A percentile compares a stretch with the other conserved stretches of the same genome.
Conservation (phyloP, 35 echinoderm and acorn worm genomes). For the Patiria miniata region DNA sequence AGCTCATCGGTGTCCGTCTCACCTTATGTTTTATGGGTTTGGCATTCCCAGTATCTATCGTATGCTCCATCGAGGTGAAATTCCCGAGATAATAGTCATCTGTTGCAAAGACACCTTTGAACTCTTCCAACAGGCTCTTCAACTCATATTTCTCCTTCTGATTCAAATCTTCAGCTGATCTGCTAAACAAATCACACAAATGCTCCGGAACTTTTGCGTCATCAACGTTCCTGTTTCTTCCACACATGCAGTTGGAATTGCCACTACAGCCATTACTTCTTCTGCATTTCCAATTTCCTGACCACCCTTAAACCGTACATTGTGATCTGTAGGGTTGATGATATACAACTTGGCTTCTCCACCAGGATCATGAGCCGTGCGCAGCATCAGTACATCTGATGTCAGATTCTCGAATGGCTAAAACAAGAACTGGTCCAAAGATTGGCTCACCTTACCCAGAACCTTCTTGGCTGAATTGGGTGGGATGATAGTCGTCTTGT, state of each 20-base stretch:
- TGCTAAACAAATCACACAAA: conserved; percentile 24
- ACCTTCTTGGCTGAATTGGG: conserved; percentile 26
- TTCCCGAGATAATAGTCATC: conserved; percentile 54
- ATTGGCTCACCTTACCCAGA: conserved; percentile 1
- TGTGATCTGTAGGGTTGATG: conserved; percentile 30
- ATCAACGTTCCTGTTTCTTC: background rate
- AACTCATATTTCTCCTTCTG: background rate
- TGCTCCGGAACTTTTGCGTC: conserved; percentile 17
- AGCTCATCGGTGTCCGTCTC: conserved; percentile 54
- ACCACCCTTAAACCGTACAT: background rate
- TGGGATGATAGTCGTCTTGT: conserved; percentile 32
- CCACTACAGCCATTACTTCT: background rate
- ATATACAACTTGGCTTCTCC: background rate
- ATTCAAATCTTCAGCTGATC: background rate
- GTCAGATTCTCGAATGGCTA: conserved; percentile 9
- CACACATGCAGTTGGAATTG: background rate
- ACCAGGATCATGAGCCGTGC: background rate
- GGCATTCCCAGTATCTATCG: conserved; percentile 48
- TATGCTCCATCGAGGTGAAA: conserved; percentile 37
- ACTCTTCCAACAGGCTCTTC: background rate
- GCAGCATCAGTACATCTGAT: background rate
- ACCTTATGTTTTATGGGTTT: conserved; percentile 51
- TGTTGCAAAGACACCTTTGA: conserved; percentile 53
- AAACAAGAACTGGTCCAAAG: conserved; percentile 22
- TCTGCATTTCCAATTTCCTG: background rate